Conservation (phyloP, 2,888 invertebrate genomes). For the Tipula helvola region DNA sequence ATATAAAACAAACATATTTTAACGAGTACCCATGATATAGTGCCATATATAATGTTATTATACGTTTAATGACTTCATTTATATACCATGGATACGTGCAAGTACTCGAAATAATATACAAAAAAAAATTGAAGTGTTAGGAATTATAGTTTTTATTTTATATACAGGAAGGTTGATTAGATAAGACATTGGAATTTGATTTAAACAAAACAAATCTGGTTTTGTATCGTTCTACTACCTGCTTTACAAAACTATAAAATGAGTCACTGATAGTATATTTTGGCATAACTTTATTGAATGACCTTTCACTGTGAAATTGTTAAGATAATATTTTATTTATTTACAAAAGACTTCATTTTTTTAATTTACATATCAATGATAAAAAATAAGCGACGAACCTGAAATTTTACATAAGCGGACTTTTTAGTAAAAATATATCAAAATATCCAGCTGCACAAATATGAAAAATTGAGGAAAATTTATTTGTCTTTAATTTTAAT, state of each 20-base stretch:
- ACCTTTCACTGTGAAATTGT: neutral
- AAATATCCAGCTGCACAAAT: too few species aligned
- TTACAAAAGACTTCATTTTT: neutral
- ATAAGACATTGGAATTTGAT: neutral
- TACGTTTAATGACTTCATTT: neutral
- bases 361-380: neutral
- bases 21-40: neutral
- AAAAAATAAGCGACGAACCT: neutral
- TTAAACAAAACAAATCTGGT: neutral
- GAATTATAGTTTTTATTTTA: neutral
- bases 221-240: neutral
- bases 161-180: neutral
- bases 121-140: neutral
- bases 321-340: neutral
- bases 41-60: neutral
- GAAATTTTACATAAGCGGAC: neutral
- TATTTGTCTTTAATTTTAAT: too few species aligned
- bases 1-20: neutral
- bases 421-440: too few species aligned
- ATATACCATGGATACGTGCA: neutral
- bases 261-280: neutral
- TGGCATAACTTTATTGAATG: neutral
- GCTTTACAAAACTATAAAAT: neutral
- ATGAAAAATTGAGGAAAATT: too few species aligned
- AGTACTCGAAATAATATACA: neutral